Evolutionary conservation across 2,797 vertebrate species (phyloP).

Genomic region (Pyrocephalus nanus): DNA sequence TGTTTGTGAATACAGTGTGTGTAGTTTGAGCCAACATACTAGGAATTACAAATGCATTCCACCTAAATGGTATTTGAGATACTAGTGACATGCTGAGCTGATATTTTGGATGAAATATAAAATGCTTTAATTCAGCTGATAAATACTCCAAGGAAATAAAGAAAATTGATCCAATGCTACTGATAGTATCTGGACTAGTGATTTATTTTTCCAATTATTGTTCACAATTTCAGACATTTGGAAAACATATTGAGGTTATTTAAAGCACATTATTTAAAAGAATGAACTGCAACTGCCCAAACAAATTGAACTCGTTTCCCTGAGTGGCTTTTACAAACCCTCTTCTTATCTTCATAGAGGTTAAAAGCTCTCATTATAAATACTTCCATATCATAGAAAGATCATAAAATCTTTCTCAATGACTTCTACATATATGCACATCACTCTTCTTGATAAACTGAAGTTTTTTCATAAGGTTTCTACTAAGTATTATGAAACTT

Average conservation of each 20-base stretch:
- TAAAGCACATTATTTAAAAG: slow-evolving; percentile 61
- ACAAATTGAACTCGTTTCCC: slow-evolving; percentile 33
- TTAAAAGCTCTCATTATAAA: slow-evolving; percentile 47
- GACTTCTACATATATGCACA: not conserved
- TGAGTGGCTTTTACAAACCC: not conserved
- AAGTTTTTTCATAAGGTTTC: not conserved
- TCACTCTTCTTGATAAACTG: not conserved
- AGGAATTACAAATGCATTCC: not conserved
- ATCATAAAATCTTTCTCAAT: not conserved
- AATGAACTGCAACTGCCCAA: slow-evolving; percentile 31
- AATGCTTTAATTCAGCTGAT: not conserved
- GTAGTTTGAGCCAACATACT: not conserved
- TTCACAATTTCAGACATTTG: slow-evolving; percentile 58
- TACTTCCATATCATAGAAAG: not conserved
- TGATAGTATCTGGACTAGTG: slow-evolving; percentile 34
- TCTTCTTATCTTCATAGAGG: slow-evolving; percentile 28
- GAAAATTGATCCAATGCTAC: not conserved
- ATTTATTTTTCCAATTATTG: slow-evolving; percentile 64
- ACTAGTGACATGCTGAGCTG: not conserved
- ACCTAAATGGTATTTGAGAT: not conserved
- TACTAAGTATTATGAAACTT: not conserved
- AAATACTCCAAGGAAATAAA: slow-evolving; percentile 16
- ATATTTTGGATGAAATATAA: not conserved
- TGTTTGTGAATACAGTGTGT: not conserved
- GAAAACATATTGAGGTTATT: slow-evolving; percentile 51